phyloP scores from a whole-genome alignment of 30 jellyfish, hydroid and myxozoan species.

The Nemopilema nomurai region DNA sequence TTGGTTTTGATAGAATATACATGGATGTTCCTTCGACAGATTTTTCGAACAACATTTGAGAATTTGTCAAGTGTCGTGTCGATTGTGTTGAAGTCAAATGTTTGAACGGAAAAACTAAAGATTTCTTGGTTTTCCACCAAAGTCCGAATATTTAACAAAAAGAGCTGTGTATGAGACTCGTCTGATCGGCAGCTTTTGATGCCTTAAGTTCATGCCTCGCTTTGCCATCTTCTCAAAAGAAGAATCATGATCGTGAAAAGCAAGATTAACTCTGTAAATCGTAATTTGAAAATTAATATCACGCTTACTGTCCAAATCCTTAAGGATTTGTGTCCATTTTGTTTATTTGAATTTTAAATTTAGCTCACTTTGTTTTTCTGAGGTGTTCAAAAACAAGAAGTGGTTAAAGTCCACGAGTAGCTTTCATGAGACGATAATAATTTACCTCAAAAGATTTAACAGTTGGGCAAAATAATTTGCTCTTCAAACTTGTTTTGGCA shows the following conservation, averaged over 20 bases:
- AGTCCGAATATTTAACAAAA: neutral
- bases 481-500: neutral
- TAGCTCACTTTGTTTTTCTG: neutral
- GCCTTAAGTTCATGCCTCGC: neutral
- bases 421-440: neutral
- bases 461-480: neutral
- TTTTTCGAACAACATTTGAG: neutral
- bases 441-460: neutral
- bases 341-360: neutral
- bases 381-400: too few species aligned
- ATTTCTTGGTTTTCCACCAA: neutral
- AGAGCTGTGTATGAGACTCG: neutral
- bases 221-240: neutral
- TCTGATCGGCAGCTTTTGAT: neutral
- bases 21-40: neutral
- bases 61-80: neutral
- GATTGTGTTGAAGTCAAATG: neutral
- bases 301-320: constrained; percentile 13
- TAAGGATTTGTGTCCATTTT: constrained; percentile 1
- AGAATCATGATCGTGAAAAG: neutral
- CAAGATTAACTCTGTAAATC: constrained; percentile 25
- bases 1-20: too few species aligned
- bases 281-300: constrained; percentile 10
- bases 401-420: neutral
- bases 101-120: neutral